These are phyloP conservation scores for Holocentrus rufus DNA, from an alignment of 2,797 vertebrate genomes.

Conservation along the genomic window DNA sequence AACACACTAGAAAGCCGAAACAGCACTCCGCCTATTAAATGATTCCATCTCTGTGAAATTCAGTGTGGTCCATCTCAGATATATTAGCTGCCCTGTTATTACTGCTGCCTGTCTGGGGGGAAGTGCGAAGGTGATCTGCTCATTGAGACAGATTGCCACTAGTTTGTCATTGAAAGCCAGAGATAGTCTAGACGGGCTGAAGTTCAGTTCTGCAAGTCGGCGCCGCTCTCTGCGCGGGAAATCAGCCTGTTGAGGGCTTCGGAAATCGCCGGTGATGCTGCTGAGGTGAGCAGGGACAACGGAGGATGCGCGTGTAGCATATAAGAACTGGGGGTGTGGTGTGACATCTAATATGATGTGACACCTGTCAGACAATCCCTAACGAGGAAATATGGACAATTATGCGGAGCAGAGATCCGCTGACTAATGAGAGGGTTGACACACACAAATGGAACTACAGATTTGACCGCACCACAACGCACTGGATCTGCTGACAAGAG, in stretches of 20 bases:
- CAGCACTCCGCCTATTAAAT: slow-evolving; percentile 66
- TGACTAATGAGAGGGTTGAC: slow-evolving; percentile 51
- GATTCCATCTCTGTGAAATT: slow-evolving; percentile 69
- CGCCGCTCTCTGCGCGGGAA: slow-evolving; percentile 19
- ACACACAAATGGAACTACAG: slow-evolving; percentile 46
- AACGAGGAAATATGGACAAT: slow-evolving; percentile 48
- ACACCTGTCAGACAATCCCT: slow-evolving; percentile 59
- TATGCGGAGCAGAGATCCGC: slow-evolving; percentile 30
- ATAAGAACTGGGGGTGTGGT: slow-evolving; percentile 15
- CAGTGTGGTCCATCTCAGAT: slow-evolving; percentile 57
- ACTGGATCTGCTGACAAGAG: slow-evolving; percentile 47
- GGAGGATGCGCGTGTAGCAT: slow-evolving; percentile 11
- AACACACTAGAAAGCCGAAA: slow-evolving; percentile 58
- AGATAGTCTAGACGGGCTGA: slow-evolving; percentile 41
- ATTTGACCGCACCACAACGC: slow-evolving; percentile 32
- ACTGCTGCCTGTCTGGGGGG: slow-evolving; percentile 48
- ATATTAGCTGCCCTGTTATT: slow-evolving; percentile 62
- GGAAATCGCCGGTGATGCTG: slow-evolving; percentile 38
- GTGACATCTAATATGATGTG: slow-evolving; percentile 32
- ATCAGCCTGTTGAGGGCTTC: background rate
- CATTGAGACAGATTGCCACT: slow-evolving; percentile 33
- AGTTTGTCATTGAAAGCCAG: slow-evolving; percentile 30
- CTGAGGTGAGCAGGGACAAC: slow-evolving; percentile 42
- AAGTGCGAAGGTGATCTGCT: slow-evolving; percentile 8
- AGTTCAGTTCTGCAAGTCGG: slow-evolving; percentile 48